Base-by-base conservation (phyloP, 2,113 vertebrate species). In the Bolborhynchus lineola region DNA sequence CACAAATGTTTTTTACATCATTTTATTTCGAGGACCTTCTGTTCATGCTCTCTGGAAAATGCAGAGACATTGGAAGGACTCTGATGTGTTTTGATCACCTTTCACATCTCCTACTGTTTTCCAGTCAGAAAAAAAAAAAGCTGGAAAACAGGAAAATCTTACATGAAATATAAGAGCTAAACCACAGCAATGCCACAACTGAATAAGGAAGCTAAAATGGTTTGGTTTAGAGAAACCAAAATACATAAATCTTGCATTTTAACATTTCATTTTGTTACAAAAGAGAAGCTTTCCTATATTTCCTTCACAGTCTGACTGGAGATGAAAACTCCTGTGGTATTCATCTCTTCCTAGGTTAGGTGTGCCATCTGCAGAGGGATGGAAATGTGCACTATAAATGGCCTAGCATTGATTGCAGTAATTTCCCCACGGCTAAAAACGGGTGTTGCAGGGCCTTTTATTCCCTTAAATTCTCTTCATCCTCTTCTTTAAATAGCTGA, bases 301-400 rank as follows among this genome's bases (percentile, higher is more conserved):
- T 75, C 53, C 68, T 81, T 52, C 77, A 88, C 10, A 15, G 12
- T 62, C 49, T 62, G 57, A 68, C 37, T 68, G 55, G 52, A 92
- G 64, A 84, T 72, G 72, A 93, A 94, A 94, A 87, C 15, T 53
- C 49, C 59, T 21, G n/a, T 7, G 0, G 2, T 59, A 86, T 82
- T 92, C 94, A 89, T 89, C 77, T 59, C 81, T 88, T 92, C 80
- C 47, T 49, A 88, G 85, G 67, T 89, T 50, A 86, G 72, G 16
- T 62, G 70, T 37, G 53, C n/a, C 46, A 41, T 42, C 75, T 72
- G 81, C 62, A 57, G 83, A 93, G 65, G 39, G 44, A 89, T 15
- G 41, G 88, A 86, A 84, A 49, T 0, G 0, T 19, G 70, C 55
- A 37, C 83, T 84, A 12, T 33, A 84, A 84, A 52, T 33, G 83